Conservation (phyloP, 2,888 invertebrate genomes). For the Anaspis maculata region DNA sequence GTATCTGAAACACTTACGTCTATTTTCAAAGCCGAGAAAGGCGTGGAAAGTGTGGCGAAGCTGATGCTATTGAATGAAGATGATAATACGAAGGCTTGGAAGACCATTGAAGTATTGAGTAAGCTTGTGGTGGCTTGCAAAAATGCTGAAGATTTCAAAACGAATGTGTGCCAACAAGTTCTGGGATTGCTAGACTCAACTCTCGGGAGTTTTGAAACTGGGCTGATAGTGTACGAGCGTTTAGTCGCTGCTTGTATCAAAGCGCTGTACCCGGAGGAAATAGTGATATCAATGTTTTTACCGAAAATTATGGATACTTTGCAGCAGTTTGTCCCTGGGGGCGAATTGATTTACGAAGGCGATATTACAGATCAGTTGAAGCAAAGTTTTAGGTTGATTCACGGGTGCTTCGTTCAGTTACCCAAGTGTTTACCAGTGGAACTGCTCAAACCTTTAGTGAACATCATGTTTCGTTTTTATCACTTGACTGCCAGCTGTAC, state of each 20-base stretch:
- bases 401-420: constrained; percentile 27
- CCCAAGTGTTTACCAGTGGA: constrained; percentile 37
- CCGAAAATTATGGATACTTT: constrained; percentile 17
- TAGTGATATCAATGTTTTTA: constrained; percentile 40
- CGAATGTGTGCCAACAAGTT: constrained; percentile 48
- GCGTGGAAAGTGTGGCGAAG: constrained; percentile 54
- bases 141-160: constrained; percentile 48
- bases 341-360: constrained; percentile 27
- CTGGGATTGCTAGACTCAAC: constrained; percentile 39
- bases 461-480: constrained; percentile 42
- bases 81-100: constrained; percentile 56
- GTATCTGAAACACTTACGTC: constrained; percentile 53
- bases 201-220: too few species aligned
- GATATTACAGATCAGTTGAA: constrained; percentile 26
- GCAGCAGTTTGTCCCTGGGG: constrained; percentile 22
- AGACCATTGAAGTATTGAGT: constrained; percentile 57
- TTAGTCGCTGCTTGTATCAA: constrained; percentile 51
- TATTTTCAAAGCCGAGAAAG: constrained; percentile 52
- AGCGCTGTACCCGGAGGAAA: constrained; percentile 45
- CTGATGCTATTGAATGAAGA: constrained; percentile 48
- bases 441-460: constrained; percentile 40
- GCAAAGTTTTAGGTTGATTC: constrained; percentile 26
- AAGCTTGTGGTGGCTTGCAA: constrained; percentile 54
- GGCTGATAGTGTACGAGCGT: constrained; percentile 21
- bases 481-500: constrained; percentile 30